These are phyloP conservation scores for Heliconius ismenius DNA, from an alignment of 2,888 invertebrate species.

Conservation along the genomic window DNA sequence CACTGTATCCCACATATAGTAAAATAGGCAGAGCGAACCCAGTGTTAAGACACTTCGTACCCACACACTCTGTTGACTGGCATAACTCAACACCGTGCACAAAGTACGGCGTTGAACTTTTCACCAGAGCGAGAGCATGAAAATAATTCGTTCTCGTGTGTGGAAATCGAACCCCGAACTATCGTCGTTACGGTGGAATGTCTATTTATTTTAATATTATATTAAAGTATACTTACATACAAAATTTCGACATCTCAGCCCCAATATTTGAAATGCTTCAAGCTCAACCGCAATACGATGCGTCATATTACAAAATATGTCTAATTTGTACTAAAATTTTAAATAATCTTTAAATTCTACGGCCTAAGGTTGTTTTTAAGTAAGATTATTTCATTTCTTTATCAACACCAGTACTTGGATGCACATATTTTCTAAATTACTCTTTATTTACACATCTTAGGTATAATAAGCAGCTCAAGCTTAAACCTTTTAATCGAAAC, in stretches of 20 bases:
- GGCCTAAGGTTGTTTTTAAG: neutral
- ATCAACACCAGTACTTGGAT: neutral
- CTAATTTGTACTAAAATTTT: neutral
- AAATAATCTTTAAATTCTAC: neutral
- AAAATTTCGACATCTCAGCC: conserved; percentile 9
- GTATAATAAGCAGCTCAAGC: too few relatives aligned
- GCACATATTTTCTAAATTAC: neutral
- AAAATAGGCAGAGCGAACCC: neutral
- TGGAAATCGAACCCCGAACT: neutral
- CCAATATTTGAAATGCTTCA: conserved; percentile 6
- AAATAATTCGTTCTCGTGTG: neutral
- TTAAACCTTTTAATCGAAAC: neutral
- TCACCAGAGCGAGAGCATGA: neutral
- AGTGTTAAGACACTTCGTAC: neutral
- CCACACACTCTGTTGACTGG: neutral
- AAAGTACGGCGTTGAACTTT: too few relatives aligned
- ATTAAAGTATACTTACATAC: neutral
- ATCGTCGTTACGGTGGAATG: too few relatives aligned
- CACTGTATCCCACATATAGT: neutral
- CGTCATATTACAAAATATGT: conserved; percentile 13
- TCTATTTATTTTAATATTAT: neutral
- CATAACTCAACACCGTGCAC: neutral
- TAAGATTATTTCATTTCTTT: neutral
- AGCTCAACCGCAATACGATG: conserved; percentile 21
- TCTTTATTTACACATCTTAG: too few relatives aligned